Percentiles rank a stretch among this genome's conserved stretches.
Conservation (phyloP, 1,140 invertebrate species). For the Vollenhovia emeryi region DNA sequence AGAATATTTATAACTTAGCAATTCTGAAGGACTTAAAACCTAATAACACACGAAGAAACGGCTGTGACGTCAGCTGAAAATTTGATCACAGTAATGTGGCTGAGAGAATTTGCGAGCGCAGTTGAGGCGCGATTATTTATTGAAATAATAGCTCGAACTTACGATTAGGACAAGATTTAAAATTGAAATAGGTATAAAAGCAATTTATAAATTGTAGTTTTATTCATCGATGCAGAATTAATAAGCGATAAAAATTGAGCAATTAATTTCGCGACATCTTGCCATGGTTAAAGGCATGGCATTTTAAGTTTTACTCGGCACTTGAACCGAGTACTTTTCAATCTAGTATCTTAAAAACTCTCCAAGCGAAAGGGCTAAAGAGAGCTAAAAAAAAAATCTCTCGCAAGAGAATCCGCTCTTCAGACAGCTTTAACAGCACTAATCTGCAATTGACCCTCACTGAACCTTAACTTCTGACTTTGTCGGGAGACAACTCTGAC, state of each 20-base stretch:
- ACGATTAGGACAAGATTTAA: background rate
- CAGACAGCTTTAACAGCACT: background rate
- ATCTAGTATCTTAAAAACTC: background rate
- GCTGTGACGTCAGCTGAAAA: background rate
- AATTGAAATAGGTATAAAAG: background rate
- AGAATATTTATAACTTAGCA: background rate
- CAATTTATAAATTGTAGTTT: background rate
- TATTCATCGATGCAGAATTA: background rate
- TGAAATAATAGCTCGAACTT: background rate
- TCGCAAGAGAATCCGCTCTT: background rate
- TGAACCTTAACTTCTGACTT: background rate
- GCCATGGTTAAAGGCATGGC: background rate
- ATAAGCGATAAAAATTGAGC: background rate
- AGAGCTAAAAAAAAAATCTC: background rate
- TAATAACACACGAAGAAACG: background rate
- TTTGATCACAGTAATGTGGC: background rate
- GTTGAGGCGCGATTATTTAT: background rate
- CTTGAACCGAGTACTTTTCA: background rate
- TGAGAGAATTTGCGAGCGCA: background rate
- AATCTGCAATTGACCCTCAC: background rate
- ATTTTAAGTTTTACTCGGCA: background rate
- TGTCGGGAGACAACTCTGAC: background rate
- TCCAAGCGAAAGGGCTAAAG: no score
- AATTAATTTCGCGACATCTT: background rate
- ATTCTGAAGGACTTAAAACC: background rate